A percentile compares a stretch with the other conserved stretches of the same genome.
Evolutionary conservation across 2,888 invertebrate genomes (phyloP).

Genomic region (Heteromyza rotundicornis): DNA sequence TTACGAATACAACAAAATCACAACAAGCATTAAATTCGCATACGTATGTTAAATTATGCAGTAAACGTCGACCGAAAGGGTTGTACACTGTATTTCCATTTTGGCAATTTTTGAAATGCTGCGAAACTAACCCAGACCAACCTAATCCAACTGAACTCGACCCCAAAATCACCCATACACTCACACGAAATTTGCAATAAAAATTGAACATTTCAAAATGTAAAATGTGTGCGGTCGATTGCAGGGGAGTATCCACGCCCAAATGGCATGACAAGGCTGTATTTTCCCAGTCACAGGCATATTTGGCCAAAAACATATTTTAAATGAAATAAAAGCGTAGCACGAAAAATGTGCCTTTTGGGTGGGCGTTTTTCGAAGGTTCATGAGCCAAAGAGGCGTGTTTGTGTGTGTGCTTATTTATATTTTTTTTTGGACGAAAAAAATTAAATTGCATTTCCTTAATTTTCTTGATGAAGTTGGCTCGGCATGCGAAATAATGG

Average conservation of each 20-base stretch:
- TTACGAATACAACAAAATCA: too few species aligned
- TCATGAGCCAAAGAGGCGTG: background rate
- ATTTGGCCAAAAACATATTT: constrained; percentile 2
- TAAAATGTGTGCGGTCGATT: background rate
- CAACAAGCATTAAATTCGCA: background rate
- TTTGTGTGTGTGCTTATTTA: background rate
- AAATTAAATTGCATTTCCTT: background rate
- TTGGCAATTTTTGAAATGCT: too few species aligned
- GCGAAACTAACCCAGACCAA: too few species aligned
- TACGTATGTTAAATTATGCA: constrained; percentile 2
- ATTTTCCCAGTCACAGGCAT: background rate
- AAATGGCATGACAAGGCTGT: background rate
- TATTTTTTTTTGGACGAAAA: background rate
- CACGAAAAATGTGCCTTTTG: background rate
- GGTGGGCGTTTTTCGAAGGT: background rate
- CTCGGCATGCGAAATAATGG: too few species aligned
- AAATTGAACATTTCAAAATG: background rate
- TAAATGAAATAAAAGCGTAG: background rate
- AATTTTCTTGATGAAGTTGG: too few species aligned
- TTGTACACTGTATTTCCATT: background rate
- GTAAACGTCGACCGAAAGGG: background rate
- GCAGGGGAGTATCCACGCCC: background rate
- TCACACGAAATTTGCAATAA: background rate
- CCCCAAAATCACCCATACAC: background rate
- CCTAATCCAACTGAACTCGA: background rate